Conservation (phyloP, 2,113 vertebrate genomes). For the Anser brachyrhynchus region DNA sequence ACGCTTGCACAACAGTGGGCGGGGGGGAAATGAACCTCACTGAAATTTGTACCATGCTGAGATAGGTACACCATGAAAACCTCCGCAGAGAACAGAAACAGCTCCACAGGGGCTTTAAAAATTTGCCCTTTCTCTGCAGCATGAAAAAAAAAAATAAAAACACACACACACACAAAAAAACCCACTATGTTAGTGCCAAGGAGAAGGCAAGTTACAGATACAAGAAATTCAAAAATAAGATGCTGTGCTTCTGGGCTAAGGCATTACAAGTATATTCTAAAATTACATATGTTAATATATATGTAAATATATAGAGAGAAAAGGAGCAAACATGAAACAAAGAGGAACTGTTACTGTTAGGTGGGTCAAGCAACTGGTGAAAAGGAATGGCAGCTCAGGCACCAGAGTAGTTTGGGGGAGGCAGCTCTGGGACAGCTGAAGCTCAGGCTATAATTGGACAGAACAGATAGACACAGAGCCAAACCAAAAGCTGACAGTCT, state of each 20-base stretch:
- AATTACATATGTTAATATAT: neutral
- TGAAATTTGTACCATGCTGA: constrained; percentile 15
- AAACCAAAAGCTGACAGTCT: neutral
- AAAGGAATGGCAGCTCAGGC: neutral
- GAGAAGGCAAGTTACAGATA: neutral
- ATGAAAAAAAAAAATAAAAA: neutral
- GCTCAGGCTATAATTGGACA: neutral
- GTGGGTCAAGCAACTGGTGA: constrained; percentile 39
- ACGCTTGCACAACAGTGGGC: neutral
- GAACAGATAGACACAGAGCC: neutral
- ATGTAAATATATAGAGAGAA: neutral
- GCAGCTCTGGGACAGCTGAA: constrained; percentile 32
- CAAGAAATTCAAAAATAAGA: neutral
- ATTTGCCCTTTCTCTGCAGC: neutral
- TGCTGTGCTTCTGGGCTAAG: neutral
- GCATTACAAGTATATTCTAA: neutral
- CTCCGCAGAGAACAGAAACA: neutral
- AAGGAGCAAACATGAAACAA: constrained; percentile 12
- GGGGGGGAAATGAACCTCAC: neutral
- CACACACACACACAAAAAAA: too few relatives aligned
- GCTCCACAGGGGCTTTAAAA: neutral
- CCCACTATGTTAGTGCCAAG: neutral
- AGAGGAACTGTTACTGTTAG: neutral
- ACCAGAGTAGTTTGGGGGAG: neutral
- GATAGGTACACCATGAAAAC: neutral